phyloP scores from a whole-genome alignment of 1,140 invertebrate species.

The Cheumatopsyche charites region DNA sequence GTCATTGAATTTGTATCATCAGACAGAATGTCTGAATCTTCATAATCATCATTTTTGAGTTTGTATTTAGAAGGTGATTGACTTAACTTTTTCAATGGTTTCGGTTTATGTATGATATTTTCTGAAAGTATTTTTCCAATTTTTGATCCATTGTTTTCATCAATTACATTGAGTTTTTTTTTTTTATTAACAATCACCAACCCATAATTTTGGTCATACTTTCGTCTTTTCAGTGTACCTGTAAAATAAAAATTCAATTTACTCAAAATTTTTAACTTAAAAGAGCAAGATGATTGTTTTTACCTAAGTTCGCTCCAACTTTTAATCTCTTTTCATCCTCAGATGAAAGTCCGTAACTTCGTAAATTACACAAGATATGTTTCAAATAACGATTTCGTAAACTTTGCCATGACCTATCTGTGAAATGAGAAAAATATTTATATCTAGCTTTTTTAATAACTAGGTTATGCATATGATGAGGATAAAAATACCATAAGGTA shows the following conservation, averaged over 20 bases:
- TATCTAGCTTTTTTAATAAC: neutral
- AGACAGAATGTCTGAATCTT: neutral
- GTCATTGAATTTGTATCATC: neutral
- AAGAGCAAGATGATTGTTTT: too few species aligned
- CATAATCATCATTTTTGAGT: too few species aligned
- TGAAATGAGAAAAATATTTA: constrained; percentile 8
- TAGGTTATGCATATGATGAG: neutral
- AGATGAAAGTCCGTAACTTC: constrained; percentile 37
- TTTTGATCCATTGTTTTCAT: too few species aligned
- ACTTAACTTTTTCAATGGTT: too few species aligned
- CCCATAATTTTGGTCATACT: too few species aligned
- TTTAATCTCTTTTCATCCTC: constrained; percentile 33
- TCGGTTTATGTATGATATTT: too few species aligned
- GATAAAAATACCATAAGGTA: neutral
- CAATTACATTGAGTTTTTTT: too few species aligned
- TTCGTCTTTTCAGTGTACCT: neutral
- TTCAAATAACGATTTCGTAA: constrained; percentile 38
- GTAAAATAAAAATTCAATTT: too few species aligned
- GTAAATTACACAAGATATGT: constrained; percentile 37
- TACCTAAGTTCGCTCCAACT: constrained; percentile 39
- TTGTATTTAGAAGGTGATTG: too few species aligned
- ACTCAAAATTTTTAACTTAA: too few species aligned
- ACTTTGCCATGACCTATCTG: constrained; percentile 44
- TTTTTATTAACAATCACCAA: too few species aligned
- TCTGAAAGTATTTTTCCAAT: too few species aligned